A percentile compares a stretch with the other conserved stretches of the same genome.
These are phyloP conservation scores for Lordiphosa stackelbergi DNA, from an alignment of 1,140 invertebrate genomes.

Conservation along the genomic window DNA sequence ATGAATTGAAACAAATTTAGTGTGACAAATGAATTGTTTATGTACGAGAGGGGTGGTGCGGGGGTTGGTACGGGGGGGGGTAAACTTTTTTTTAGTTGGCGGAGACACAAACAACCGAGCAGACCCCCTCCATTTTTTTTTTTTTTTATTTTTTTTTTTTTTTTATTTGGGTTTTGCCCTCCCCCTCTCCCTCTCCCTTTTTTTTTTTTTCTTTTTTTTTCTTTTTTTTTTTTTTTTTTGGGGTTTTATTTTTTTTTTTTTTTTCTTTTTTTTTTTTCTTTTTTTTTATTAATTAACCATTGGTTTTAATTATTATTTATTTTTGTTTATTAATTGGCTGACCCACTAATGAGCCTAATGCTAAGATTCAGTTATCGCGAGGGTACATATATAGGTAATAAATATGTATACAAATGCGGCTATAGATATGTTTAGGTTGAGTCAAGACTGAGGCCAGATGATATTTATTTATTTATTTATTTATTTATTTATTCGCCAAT, in stretches of 20 bases:
- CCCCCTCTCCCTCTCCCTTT: too few species aligned
- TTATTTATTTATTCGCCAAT: too few species aligned
- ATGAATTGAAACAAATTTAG: conserved; percentile 77
- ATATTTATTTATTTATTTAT: too few species aligned
- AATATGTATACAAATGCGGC: background rate
- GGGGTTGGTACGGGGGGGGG: too few species aligned
- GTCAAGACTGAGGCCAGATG: conserved; percentile 21
- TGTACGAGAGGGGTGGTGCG: background rate
- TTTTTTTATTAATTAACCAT: too few species aligned
- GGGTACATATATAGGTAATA: conserved; percentile 6
- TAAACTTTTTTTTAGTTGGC: too few species aligned
- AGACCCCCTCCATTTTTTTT: conserved; percentile 71
- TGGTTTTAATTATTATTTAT: too few species aligned
- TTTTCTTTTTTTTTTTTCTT: too few species aligned
- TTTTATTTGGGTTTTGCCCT: conserved; percentile 77
- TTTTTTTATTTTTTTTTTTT: conserved; percentile 76
- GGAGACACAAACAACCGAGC: conserved; percentile 21
- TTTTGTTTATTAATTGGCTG: conserved; percentile 75
- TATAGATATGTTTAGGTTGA: conserved; percentile 39
- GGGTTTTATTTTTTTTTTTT: too few species aligned
- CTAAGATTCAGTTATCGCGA: conserved; percentile 4
- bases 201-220: too few species aligned
- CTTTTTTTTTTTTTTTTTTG: too few species aligned
- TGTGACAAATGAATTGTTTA: conserved; percentile 76
- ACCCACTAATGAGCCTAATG: conserved; percentile 64